Percentiles rank a stretch among this genome's conserved stretches.
Evolutionary conservation across 2,113 vertebrate genomes (phyloP).

Genomic region (Dendropsophus ebraccatus): DNA sequence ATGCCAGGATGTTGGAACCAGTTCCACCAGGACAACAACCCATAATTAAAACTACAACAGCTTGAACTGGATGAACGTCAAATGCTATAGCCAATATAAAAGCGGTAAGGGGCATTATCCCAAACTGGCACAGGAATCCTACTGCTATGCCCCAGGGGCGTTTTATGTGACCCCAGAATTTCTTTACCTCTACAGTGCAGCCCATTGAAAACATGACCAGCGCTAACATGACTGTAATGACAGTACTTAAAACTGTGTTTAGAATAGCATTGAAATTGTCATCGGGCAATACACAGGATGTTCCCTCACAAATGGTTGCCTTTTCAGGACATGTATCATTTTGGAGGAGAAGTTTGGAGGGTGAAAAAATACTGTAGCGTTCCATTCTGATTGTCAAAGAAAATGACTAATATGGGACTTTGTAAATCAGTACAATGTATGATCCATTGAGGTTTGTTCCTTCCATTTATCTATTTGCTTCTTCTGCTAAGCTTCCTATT

Average conservation of each 20-base stretch:
- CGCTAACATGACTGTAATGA: slow-evolving; percentile 85
- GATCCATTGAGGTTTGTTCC: not conserved
- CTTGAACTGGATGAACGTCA: slow-evolving; percentile 83
- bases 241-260: slow-evolving; percentile 73
- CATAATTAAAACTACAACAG: slow-evolving; percentile 90
- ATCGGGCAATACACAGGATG: slow-evolving; percentile 73
- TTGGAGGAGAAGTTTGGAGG: not conserved
- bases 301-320: slow-evolving; percentile 81
- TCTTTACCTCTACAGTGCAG: slow-evolving; percentile 85
- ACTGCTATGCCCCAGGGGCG: slow-evolving; percentile 92
- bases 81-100: slow-evolving; percentile 84
- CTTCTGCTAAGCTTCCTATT: not conserved
- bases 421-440: not conserved
- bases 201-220: slow-evolving; percentile 98
- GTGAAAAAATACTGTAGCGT: not conserved
- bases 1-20: slow-evolving; percentile 89
- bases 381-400: slow-evolving; percentile 29
- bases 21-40: slow-evolving; percentile 96
- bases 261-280: slow-evolving; percentile 76
- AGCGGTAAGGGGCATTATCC: slow-evolving; percentile 93
- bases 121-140: slow-evolving; percentile 96
- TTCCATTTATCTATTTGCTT: not conserved
- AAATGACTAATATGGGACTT: not conserved
- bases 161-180: slow-evolving; percentile 83
- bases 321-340: slow-evolving; percentile 67